Base-by-base conservation (phyloP, 2,888 invertebrate genomes). In the Melanchra persicariae region DNA sequence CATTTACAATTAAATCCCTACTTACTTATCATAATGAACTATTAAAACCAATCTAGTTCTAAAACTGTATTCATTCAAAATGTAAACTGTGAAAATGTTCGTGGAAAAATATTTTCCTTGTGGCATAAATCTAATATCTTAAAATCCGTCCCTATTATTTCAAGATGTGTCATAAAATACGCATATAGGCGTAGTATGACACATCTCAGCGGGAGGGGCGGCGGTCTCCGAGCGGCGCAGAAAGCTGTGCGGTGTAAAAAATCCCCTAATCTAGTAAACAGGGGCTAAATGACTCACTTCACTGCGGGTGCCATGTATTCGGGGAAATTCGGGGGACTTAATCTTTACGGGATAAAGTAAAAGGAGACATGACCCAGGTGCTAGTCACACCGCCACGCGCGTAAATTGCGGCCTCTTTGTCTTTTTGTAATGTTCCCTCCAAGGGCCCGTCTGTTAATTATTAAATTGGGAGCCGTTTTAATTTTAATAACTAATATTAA, bases 241-340 rank as follows among this genome's bases (percentile, higher is more conserved):
- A 93, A 93, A 93, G 93, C 93, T 90, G 92, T 93, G 93, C 89
- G 92, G 91, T 92, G 91, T 94, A 94, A 94, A 95, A 94, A 95
- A 95, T 92, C 93, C 95, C 95, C 93, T 95, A 95, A 95, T 95
- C 94, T 94, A 94, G 95, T 95, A 95, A 96, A 95, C 95, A 95
- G 93, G 93, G 94, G 92, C 91, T 92, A 95, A 95, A 96, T 95
- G 95, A 94, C 95, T 95, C 94, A 95, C 94, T 95, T 93, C 93
- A 90, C 93, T 88, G 91, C 91, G 91, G 94, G 91, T 87, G 91
- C 91, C 91, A 91, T 91, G 92, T 91, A 89, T 93, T 89, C 89
- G 91, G 88, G 89, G 88, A 91, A 91, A 92, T 93, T 92, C 89
- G 88, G 93, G 93, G 93, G 92, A 95, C 95, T 95, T 95, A 95